A percentile compares a stretch with the other conserved stretches of the same genome.
Conservation (phyloP, 1,140 invertebrate genomes). For the Zaprionus capensis region DNA sequence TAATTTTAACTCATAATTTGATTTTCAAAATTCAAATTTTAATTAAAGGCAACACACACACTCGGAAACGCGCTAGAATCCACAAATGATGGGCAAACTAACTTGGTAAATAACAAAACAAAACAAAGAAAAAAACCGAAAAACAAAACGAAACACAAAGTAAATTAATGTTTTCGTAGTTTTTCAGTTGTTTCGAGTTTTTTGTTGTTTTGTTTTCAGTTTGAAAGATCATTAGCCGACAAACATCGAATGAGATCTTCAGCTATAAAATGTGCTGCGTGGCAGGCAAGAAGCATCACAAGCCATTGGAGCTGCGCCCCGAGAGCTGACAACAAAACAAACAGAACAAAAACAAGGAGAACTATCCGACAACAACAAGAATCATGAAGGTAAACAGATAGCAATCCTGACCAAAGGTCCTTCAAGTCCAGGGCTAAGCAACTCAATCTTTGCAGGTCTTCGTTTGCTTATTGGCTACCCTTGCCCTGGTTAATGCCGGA, state of each 20-base stretch:
- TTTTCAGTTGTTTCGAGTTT: constrained; percentile 4
- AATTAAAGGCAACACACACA: constrained; percentile 57
- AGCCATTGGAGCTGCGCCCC: constrained; percentile 57
- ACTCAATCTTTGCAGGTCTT: constrained; percentile 42
- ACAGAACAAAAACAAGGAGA: constrained; percentile 15
- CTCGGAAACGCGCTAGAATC: constrained; percentile 49
- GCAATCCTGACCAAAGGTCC: too few species aligned
- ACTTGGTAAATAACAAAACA: constrained; percentile 8
- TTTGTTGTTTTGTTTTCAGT: constrained; percentile 33
- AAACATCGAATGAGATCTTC: constrained; percentile 38
- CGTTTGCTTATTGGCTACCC: constrained; percentile 63
- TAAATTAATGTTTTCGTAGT: constrained; percentile 14
- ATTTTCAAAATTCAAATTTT: constrained; percentile 34
- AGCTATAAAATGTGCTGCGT: constrained; percentile 66
- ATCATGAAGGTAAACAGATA: constrained; percentile 57
- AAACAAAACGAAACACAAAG: background rate
- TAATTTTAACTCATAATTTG: constrained; percentile 38
- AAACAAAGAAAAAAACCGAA: background rate
- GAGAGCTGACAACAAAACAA: constrained; percentile 42
- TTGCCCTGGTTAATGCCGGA: constrained; percentile 69
- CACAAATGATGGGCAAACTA: constrained; percentile 51
- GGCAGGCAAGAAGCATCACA: constrained; percentile 55
- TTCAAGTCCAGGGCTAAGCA: background rate
- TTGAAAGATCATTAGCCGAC: constrained; percentile 13
- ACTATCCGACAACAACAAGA: background rate